Evolutionary conservation across 1,140 invertebrate species (phyloP).

Genomic region (Panagrolaimus sp.): DNA sequence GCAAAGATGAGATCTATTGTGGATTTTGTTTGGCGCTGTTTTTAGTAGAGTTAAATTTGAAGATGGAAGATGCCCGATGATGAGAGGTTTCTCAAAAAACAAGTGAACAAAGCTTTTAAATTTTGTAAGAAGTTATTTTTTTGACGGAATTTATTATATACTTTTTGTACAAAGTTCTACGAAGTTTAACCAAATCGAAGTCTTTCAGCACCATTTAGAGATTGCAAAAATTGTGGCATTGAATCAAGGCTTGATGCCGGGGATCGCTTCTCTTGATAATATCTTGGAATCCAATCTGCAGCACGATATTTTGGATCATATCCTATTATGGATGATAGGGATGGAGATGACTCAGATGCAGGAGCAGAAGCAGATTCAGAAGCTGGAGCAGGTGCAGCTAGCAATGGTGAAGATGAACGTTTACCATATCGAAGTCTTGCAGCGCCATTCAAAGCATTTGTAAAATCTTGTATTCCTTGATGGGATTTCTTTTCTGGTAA

Average conservation of each 20-base stretch:
- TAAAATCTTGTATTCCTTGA: neutral
- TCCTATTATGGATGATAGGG: too few species aligned
- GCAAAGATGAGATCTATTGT: too few species aligned
- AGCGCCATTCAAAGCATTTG: conserved; percentile 1
- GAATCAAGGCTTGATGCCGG: neutral
- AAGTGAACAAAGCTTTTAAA: too few species aligned
- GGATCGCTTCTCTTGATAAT: neutral
- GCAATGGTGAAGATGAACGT: neutral
- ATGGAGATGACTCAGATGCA: too few species aligned
- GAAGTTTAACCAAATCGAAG: conserved; percentile 4
- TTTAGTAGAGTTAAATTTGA: too few species aligned
- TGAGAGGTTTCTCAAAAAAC: too few species aligned
- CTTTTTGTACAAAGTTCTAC: too few species aligned
- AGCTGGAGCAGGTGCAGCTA: neutral
- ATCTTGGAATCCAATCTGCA: neutral
- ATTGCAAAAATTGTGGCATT: conserved; percentile 9
- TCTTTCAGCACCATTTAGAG: conserved; percentile 10
- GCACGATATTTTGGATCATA: too few species aligned
- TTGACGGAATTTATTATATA: too few species aligned
- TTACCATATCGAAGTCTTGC: conserved; percentile 6
- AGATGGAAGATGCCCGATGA: too few species aligned
- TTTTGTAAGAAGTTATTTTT: too few species aligned
- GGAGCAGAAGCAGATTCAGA: neutral
- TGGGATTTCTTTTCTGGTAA: conserved; percentile 7
- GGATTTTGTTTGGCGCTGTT: too few species aligned